phyloP scores from a whole-genome alignment of 2,113 vertebrate genomes.

The Aegotheles bennettii region DNA sequence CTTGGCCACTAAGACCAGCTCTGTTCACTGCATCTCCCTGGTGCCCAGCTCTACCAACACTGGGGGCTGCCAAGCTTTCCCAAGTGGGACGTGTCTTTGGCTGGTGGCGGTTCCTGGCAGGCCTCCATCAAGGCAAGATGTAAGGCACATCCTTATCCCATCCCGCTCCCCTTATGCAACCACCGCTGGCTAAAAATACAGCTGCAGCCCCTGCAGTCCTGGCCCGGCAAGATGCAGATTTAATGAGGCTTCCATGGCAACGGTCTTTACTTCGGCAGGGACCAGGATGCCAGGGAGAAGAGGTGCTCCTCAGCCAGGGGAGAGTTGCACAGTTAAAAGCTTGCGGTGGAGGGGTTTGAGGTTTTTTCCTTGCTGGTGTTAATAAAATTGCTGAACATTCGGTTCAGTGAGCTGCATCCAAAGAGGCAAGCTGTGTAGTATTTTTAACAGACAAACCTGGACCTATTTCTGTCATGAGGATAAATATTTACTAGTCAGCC shows the following conservation, averaged over 20 bases:
- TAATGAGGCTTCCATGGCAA: constrained; percentile 82
- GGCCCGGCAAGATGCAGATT: constrained; percentile 74
- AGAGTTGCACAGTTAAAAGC: background rate
- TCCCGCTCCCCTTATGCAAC: constrained; percentile 40
- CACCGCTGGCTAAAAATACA: constrained; percentile 76
- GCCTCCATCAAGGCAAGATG: background rate
- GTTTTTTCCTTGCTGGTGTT: background rate
- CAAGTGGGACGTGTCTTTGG: background rate
- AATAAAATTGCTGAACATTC: background rate
- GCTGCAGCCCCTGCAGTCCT: constrained; percentile 66
- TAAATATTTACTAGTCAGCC: constrained; percentile 70
- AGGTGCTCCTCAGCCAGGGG: background rate
- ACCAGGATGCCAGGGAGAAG: background rate
- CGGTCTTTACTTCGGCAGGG: constrained; percentile 60
- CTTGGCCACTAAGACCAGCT: background rate
- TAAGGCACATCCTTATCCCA: background rate
- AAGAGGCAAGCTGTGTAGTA: background rate
- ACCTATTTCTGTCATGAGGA: constrained; percentile 48
- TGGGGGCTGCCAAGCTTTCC: background rate
- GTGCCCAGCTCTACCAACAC: background rate
- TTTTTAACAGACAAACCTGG: constrained; percentile 52
- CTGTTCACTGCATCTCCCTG: fast-evolving
- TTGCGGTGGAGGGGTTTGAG: background rate
- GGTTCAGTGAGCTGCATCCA: constrained; percentile 12
- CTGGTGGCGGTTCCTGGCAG: background rate